Conservation (phyloP, 2,797 vertebrate genomes). For the Enteromius paludinosus region DNA sequence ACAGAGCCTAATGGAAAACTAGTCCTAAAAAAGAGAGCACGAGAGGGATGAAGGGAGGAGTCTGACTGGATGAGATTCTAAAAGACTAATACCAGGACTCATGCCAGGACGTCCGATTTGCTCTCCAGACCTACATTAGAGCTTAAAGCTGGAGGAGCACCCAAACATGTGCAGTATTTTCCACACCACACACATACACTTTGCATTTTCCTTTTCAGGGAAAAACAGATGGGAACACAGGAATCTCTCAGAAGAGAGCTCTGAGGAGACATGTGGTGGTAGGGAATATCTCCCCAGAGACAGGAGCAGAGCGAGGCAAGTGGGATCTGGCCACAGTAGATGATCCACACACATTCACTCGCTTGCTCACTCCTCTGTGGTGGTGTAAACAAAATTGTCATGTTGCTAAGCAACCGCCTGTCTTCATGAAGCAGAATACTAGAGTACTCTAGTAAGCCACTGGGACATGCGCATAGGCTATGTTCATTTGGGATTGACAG, state of each 20-base stretch:
- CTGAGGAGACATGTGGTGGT: conserved; percentile 30
- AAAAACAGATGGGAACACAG: conserved; percentile 14
- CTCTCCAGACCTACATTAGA: conserved; percentile 49
- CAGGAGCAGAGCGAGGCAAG: conserved; percentile 35
- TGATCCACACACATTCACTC: conserved; percentile 33
- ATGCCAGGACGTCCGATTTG: conserved; percentile 41
- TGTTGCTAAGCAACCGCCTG: conserved; percentile 63
- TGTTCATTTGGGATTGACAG: neutral
- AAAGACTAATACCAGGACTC: conserved; percentile 49
- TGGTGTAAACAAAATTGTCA: conserved; percentile 65
- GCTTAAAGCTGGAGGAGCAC: conserved; percentile 35
- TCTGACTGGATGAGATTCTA: conserved; percentile 37
- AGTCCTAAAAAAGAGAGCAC: neutral
- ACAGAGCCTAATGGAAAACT: conserved; percentile 32
- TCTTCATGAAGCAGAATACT: conserved; percentile 35
- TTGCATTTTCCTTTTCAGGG: neutral
- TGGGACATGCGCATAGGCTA: neutral
- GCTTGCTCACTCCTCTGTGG: conserved; percentile 47
- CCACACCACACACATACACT: conserved; percentile 14
- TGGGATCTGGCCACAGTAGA: conserved; percentile 58
- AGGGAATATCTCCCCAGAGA: conserved; percentile 54
- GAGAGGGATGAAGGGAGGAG: conserved; percentile 27
- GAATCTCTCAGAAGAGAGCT: neutral
- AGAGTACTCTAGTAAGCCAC: neutral
- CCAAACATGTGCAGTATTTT: conserved; percentile 46